Base-by-base conservation (phyloP, 2,888 invertebrate genomes). In the Ectemnius lituratus region DNA sequence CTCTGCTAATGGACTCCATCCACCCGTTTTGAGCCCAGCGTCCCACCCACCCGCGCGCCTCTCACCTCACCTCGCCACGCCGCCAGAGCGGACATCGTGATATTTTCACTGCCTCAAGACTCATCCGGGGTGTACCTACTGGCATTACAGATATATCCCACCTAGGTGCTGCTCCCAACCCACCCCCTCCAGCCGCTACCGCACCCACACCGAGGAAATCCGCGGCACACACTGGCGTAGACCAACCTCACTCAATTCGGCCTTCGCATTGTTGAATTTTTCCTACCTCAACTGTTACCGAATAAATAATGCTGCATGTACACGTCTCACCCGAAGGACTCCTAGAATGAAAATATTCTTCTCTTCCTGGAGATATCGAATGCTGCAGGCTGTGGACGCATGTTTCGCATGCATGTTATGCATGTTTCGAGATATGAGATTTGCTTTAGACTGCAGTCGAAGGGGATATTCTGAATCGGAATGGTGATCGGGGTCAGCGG, bases 1-100 rank as follows among this genome's bases (percentile, higher is more conserved):
- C 37, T 77, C 82, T 82, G 89, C 89, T 90, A 90, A 90, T 90
- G 89, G 90, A 90, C 87, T 88, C 82, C 85, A 76, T 76, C 80
- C 78, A 74, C 82, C 82, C 81, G 76, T 76, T 76, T 77, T 78
- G 76, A 76, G 80, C 82, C 81, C 80, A 76, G 78, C 81, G 81
- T 70, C 80, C 65, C 64, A 64, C 49, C 61, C 46, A 64, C 65
- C 69, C 76, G 13, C 66, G 70, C 52, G 62, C 77, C 71, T 77
- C 37, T 78, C 78, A 3, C 23, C 23, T 23, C 23, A 3, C 23
- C 23, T 78, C 78, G 23, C 23, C 23, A 23, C 75, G 81, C 76
- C 84, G 80, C 76, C 76, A 78, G 37, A 8, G 78, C 80, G 80
- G 81, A 85, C 82, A 82, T 83, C 83, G 83, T 84, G 82, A 85